phyloP scores from a whole-genome alignment of 92 coral and sea anemone genomes.

The Epizoanthus ramosus region DNA sequence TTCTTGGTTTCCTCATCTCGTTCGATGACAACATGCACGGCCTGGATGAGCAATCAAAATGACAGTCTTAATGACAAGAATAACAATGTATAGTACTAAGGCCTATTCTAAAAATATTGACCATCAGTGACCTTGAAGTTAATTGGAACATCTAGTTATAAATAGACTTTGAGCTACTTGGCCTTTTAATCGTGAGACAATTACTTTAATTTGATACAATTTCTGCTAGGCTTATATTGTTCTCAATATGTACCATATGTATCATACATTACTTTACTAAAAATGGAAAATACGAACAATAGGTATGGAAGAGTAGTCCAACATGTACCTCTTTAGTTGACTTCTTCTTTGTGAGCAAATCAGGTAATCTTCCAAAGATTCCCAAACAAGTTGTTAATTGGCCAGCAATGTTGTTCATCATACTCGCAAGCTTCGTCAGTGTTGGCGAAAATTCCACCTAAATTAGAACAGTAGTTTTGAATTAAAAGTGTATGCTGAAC shows the following conservation, averaged over 20 bases:
- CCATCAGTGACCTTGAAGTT: too few relatives aligned
- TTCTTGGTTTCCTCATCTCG: constrained; percentile 96
- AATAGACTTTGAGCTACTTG: too few relatives aligned
- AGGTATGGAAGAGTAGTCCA: not conserved
- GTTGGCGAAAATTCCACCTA: constrained; percentile 99
- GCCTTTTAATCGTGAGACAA: too few relatives aligned
- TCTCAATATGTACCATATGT: too few relatives aligned
- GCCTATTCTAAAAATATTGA: too few relatives aligned
- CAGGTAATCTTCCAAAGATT: constrained; percentile 91
- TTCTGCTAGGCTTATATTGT: too few relatives aligned
- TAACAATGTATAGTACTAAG: too few relatives aligned
- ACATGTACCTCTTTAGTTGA: constrained; percentile 81
- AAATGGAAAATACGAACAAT: not conserved
- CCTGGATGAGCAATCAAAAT: constrained; percentile 51
- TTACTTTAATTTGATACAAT: too few relatives aligned
- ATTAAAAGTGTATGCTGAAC: not conserved
- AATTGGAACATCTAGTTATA: too few relatives aligned
- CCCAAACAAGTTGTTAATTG: constrained; percentile 88
- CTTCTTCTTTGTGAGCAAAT: constrained; percentile 81
- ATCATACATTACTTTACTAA: too few relatives aligned
- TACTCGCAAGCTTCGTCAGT: constrained; percentile 91
- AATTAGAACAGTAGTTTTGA: not conserved
- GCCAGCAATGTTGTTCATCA: constrained; percentile 94
- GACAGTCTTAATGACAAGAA: not conserved
- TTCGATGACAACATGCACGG: constrained; percentile 86